Percentiles rank a stretch among this genome's conserved stretches.
These are phyloP conservation scores for Pangasius macronema DNA, from an alignment of 2,797 vertebrate species.

Conservation along the genomic window DNA sequence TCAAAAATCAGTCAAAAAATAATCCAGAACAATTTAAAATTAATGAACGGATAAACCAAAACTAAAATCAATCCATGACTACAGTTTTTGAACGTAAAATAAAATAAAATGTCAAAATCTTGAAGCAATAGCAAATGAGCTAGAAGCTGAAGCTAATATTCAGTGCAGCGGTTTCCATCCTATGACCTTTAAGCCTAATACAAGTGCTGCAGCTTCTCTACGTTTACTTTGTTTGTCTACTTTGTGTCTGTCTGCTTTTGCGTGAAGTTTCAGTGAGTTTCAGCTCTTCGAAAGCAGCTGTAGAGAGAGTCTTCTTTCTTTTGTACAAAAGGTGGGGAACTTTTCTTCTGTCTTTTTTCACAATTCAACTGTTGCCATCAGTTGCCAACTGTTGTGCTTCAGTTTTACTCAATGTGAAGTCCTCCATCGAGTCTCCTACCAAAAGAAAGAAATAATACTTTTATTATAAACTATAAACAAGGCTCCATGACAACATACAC, in stretches of 20 bases:
- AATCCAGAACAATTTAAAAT: neutral
- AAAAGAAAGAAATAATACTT: neutral
- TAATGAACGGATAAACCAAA: neutral
- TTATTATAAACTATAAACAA: no score
- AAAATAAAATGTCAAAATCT: no score
- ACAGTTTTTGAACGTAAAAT: neutral
- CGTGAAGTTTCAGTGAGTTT: neutral
- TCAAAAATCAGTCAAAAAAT: neutral
- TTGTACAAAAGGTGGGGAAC: neutral
- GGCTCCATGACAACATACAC: conserved; percentile 11
- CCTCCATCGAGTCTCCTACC: neutral
- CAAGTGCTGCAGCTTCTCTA: neutral
- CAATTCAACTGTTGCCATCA: neutral
- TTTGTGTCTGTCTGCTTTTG: neutral
- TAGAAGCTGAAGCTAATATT: neutral
- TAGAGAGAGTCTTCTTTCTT: neutral
- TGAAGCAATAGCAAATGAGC: neutral
- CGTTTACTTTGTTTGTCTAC: neutral
- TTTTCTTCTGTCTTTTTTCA: neutral
- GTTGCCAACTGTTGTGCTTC: neutral
- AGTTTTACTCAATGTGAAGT: neutral
- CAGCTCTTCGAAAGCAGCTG: neutral
- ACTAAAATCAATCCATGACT: neutral
- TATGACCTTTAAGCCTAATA: neutral
- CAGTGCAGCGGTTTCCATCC: neutral